Evolutionary conservation across 2,797 vertebrate genomes (phyloP).

Genomic region (Tangara arthus): DNA sequence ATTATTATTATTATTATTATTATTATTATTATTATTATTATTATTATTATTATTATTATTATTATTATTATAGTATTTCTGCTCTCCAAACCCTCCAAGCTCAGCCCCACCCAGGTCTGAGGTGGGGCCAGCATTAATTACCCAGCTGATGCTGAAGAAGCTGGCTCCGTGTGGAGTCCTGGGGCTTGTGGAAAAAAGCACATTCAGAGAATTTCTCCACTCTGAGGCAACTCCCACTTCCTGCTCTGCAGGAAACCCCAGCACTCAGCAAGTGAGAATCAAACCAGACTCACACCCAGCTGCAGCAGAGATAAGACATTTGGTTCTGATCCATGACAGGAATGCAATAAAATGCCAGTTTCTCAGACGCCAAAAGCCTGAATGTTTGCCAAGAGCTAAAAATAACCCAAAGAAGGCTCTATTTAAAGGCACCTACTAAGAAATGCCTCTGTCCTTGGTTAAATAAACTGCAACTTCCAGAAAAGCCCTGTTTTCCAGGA

Average conservation of each 20-base stretch:
- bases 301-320: conserved; percentile 31
- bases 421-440: conserved; percentile 51
- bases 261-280: not conserved
- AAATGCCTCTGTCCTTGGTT: conserved; percentile 24
- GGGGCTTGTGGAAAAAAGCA: not conserved
- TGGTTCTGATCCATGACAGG: not conserved
- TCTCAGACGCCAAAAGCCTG: conserved; percentile 30
- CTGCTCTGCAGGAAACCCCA: conserved; percentile 53
- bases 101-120: not conserved
- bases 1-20: no score
- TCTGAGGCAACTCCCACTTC: conserved; percentile 18
- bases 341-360: not conserved
- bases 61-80: not conserved
- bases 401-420: conserved; percentile 48
- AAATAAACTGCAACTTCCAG: conserved; percentile 21
- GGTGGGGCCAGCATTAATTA: not conserved
- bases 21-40: not conserved
- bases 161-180: not conserved
- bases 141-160: not conserved
- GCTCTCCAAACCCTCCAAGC: not conserved
- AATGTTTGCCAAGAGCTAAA: conserved; percentile 68
- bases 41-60: not conserved
- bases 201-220: conserved; percentile 2
- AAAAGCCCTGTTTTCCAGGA: not conserved
- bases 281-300: not conserved